Base-by-base conservation (phyloP, 2,113 vertebrate species). In the Chiloscyllium plagiosum region DNA sequence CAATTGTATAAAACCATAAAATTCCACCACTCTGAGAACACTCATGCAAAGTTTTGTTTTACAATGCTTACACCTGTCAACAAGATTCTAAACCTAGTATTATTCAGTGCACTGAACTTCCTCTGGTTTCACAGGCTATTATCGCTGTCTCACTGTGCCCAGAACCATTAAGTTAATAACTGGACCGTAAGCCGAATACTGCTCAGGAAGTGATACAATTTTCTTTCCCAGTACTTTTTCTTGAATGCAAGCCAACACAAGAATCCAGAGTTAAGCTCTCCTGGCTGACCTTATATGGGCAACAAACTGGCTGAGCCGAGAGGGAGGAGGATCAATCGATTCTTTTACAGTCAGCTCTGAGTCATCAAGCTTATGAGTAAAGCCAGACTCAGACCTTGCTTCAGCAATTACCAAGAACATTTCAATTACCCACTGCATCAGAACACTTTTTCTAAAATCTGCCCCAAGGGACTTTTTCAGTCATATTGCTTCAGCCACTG, bases 281-380 rank as follows among this genome's bases (percentile, higher is more conserved):
- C 65, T n/a, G 89, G 37, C n/a, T 20, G 61, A 7, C 89, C 89
- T 93, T 93, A 93, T 93, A 93, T 37, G 61, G 89, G 89, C 89
- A 93, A 68, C n/a, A 29, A 92, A 8, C 29, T 92, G 56, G 33
- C 89, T 66, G 89, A 93, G 89, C 89, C 66, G 61, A 61, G 26
- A 66, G 33, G 19, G 29, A 93, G 89, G 89, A n/a, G n/a, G 61
- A 66, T 37, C 61, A 2, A 68, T 37, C 10, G 13, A n/a, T 92
- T 12, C 33, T 24, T 66, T 93, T 93, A 37, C 65, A 17, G 4
- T 93, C 33, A 93, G 89, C 5, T 93, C 89, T 93, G 89, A 93
- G 61, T 93, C 89, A 93, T 66, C 89, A 93, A 65, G 89, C 89
- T 7, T n/a, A 6, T 6, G 61, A 37, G 61, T 19, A 37, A 87